Base-by-base conservation (phyloP, 1,140 invertebrate genomes). In the Euwallacea similis region DNA sequence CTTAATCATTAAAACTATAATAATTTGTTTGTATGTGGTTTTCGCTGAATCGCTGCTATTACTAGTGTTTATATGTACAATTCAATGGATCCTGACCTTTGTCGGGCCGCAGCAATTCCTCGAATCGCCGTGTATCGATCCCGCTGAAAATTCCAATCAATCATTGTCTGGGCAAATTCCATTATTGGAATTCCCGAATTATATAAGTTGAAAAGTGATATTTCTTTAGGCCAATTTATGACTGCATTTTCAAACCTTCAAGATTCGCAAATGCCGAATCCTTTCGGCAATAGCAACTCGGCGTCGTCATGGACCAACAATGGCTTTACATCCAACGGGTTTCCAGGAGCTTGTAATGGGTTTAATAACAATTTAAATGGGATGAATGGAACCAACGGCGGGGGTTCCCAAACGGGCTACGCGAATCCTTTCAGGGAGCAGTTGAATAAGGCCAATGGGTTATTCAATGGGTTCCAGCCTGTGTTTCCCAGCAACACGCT, bases 211-310 rank as follows among this genome's bases (percentile, higher is more conserved):
- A 16, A 10, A 16, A 16, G 55, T 16, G 21, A 13, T 4, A 16
- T 58, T 58, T 10, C 72, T 77, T 67, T 64, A 81, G 80, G 79
- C 72, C 79, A 80, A 65, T 81, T 80, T 70, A 71, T 78, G 77
- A 76, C 66, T 62, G 66, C 77, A 50, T 80, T 80, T 63, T 53
- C 66, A 55, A 69, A 67, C 10, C 73, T 72, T 62, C 66, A 73
- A 67, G 66, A 78, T 42, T 69, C 73, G 6, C 77, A 74, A 68
- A 66, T 63, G 41, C 63, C 55, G 16, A 73, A 75, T 56, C 65
- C 62, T 11, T 63, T 63, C 33, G 74, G 70, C 9, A 70, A 16
- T 47, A 69, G 64, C 42, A 41, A 46, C 7, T 56, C 43, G 4
- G n/a, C 60, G 43, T 50, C 61, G 7, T 42, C 63, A 9, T 71